Evolutionary conservation across 2,888 invertebrate species (phyloP), one percentile per base, ranked within the genome.

Genomic region (Dicranocentrus wangi): DNA sequence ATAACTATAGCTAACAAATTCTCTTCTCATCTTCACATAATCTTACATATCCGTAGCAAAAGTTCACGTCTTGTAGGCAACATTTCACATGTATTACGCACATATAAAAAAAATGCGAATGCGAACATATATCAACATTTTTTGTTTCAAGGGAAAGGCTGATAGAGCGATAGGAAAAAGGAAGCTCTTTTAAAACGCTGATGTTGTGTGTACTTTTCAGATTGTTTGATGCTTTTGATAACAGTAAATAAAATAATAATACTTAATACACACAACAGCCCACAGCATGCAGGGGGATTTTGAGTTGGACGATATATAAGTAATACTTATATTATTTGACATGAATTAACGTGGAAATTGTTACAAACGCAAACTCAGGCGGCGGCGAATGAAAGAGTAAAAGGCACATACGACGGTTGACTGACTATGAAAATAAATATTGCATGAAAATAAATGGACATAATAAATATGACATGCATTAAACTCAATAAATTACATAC

Each of bases 81-180:
- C 19, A 60, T n/a, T 28, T 39, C 63, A 43, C 63, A 65, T 42
- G 42, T 65, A 42, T 39, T 58, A 13, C n/a, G n/a, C 1, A 28
- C 10, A 42, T 21, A 23, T 32, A 65, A 39, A 42, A n/a, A n/a
- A 17, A 55, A 25, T 61, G 17, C 7, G 10, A 28, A n/a, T 32
- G 21, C 42, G 21, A n/a, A 39, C 21, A 23, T 42, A 42, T n/a
- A n/a, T n/a, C n/a, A n/a, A n/a, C n/a, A 1, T 13, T 65, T 65
- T 42, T 65, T 73, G 47, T 73, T 73, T 73, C 73, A 73, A 73
- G 73, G 73, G 73, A 73, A 73, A 65, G 63, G 51, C 27, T 63
- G 53, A 63, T 72, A 32, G n/a, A n/a, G 5, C 0, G 2, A 15
- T 42, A 42, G 10, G n/a, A 60, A 60, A 60, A 8, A 19, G 60